Evolutionary conservation across 1,140 invertebrate species (phyloP), one percentile per base, ranked within the genome.

Genomic region (Oedothorax gibbosus): DNA sequence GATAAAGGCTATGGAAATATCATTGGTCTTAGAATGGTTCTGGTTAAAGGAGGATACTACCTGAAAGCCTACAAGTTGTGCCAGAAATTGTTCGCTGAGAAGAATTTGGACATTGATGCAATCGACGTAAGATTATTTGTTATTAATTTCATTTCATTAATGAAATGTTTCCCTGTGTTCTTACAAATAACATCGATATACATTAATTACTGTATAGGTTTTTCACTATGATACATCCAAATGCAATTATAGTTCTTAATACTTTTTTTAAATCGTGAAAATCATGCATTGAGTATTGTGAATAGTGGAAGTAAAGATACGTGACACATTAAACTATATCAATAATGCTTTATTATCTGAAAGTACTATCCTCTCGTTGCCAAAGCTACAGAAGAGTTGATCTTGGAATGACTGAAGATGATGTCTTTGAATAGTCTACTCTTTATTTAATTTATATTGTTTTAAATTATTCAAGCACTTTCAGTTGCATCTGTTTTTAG

Each of bases 81-180:
- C 56, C 60, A 68, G 35, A 14, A 68, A 79, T 49, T 77, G 15
- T 79, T 79, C 53, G 20, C 15, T 54, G 64, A 21, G 15, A 35
- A 68, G n/a, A 66, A 68, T 66, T 20, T 66, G 8, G 77, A 79
- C 56, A 51, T 79, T 64, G 62, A 79, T 68, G 18, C 77, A 15
- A 4, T 79, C 6, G 62, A 79, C 54, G 77, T 79, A 79, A 68
- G 77, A 20, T 6, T 5, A 21, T 7, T n/a, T 64, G 18, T 50
- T 62, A n/a, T n/a, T n/a, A n/a, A 15, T 66, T 66, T 66, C 20
- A 11, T 21, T 18, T 21, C 20, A 18, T 11, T 35, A 35, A 35
- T 35, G 3, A 18, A 2, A 68, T 68, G 20, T 68, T 68, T 18
- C 0, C 11, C 14, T 68, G 11, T 18, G 0, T 68, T 68, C 11